phyloP scores from a whole-genome alignment of 2,113 vertebrate genomes.

The Ciconia maguari region DNA sequence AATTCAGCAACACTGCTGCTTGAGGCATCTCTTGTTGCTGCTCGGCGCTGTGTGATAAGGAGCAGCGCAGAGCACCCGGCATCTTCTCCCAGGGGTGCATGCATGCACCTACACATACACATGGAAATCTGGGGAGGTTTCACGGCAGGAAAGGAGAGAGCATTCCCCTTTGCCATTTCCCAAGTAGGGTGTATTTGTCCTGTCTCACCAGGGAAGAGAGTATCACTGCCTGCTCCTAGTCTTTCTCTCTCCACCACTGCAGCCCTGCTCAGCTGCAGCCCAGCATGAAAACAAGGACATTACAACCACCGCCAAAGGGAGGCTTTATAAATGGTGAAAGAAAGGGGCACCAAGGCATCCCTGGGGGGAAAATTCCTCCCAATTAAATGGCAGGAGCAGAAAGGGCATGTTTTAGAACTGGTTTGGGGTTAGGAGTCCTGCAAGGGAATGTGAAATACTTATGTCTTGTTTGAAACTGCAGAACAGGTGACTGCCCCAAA shows the following conservation, averaged over 20 bases:
- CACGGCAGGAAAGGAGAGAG: not conserved
- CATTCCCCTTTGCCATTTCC: not conserved
- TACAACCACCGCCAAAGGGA: not conserved
- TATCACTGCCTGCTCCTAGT: not conserved
- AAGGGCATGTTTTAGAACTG: not conserved
- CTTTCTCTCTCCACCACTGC: not conserved
- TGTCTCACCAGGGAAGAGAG: not conserved
- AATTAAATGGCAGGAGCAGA: not conserved
- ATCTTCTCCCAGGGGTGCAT: not conserved
- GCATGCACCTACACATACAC: fast-evolving
- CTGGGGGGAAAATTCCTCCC: not conserved
- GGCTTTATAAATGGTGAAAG: not conserved
- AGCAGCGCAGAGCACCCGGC: not conserved
- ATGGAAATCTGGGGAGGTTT: not conserved
- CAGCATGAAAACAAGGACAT: not conserved
- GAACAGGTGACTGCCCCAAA: not conserved
- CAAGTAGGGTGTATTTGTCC: not conserved
- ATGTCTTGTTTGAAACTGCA: not conserved
- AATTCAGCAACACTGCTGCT: not conserved
- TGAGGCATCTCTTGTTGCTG: not conserved
- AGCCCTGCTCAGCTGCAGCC: not conserved
- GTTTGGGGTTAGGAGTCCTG: not conserved
- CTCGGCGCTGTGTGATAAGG: not conserved
- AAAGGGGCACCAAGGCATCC: not conserved
- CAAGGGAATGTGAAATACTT: not conserved